These are phyloP conservation scores for Alligator mississippiensis DNA, from an alignment of 2,113 vertebrate genomes.

Conservation along the genomic window DNA sequence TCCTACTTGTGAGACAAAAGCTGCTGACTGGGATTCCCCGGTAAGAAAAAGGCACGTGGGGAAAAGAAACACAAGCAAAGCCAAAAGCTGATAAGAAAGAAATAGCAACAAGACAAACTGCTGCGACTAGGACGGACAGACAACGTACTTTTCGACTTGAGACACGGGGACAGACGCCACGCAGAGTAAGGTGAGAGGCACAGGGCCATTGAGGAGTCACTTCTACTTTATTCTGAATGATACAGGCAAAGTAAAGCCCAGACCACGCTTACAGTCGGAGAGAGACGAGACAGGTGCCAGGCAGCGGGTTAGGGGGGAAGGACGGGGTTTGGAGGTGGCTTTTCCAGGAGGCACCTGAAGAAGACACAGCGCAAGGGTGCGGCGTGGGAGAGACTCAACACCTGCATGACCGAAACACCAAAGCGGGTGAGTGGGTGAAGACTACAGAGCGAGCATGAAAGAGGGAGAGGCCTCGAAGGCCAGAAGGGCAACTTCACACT, in stretches of 20 bases:
- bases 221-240: slow-evolving; percentile 42
- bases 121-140: slow-evolving; percentile 11
- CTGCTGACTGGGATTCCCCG: not conserved
- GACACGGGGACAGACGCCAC: not conserved
- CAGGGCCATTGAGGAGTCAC: not conserved
- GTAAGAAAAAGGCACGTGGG: not conserved
- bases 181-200: slow-evolving; percentile 26
- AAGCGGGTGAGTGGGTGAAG: not conserved
- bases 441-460: not conserved
- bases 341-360: not conserved
- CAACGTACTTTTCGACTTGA: not conserved
- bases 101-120: fast-evolving
- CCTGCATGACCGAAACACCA: not conserved
- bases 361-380: not conserved
- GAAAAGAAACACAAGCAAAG: not conserved
- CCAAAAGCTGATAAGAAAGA: not conserved
- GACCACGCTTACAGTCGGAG: not conserved
- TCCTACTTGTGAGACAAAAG: not conserved
- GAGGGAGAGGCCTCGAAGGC: not conserved
- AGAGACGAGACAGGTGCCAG: not conserved
- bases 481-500: not conserved
- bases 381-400: not conserved
- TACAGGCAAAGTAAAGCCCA: slow-evolving; percentile 16
- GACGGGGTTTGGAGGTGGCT: not conserved
- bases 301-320: not conserved